Evolutionary conservation across 2,797 vertebrate genomes (phyloP).

Genomic region (Coregonus sp.): DNA sequence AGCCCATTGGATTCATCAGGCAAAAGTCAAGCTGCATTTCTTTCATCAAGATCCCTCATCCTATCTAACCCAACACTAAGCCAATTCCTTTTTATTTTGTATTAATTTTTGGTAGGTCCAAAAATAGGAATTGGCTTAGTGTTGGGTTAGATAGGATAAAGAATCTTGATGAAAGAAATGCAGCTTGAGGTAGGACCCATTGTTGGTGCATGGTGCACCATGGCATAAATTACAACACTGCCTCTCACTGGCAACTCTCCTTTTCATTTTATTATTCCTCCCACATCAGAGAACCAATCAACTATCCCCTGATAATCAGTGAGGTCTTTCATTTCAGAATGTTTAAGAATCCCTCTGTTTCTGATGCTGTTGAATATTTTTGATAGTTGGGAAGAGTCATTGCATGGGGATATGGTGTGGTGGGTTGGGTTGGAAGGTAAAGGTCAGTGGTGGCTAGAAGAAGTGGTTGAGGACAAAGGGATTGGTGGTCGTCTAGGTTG

Average conservation of each 20-base stretch:
- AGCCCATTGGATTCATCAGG: slow-evolving; percentile 64
- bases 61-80: slow-evolving; percentile 61
- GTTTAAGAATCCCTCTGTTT: too few species aligned
- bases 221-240: slow-evolving; percentile 13
- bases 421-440: neutral
- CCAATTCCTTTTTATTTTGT: slow-evolving; percentile 53
- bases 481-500: neutral
- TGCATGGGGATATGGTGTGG: too few species aligned
- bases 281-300: too few species aligned
- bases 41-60: slow-evolving; percentile 64
- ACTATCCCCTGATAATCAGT: too few species aligned
- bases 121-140: slow-evolving; percentile 55
- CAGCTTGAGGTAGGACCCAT: slow-evolving; percentile 52
- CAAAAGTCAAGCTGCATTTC: slow-evolving; percentile 68
- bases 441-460: neutral
- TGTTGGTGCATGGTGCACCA: slow-evolving; percentile 12
- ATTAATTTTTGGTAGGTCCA: slow-evolving; percentile 28
- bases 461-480: neutral
- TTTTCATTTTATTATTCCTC: too few species aligned
- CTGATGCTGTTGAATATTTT: too few species aligned
- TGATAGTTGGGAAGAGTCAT: too few species aligned
- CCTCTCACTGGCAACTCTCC: neutral
- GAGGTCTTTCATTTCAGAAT: too few species aligned
- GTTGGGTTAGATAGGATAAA: slow-evolving; percentile 62
- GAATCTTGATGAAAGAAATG: slow-evolving; percentile 69